These are phyloP conservation scores for Fopius arisanus DNA, from an alignment of 1,140 invertebrate species.

Conservation along the genomic window DNA sequence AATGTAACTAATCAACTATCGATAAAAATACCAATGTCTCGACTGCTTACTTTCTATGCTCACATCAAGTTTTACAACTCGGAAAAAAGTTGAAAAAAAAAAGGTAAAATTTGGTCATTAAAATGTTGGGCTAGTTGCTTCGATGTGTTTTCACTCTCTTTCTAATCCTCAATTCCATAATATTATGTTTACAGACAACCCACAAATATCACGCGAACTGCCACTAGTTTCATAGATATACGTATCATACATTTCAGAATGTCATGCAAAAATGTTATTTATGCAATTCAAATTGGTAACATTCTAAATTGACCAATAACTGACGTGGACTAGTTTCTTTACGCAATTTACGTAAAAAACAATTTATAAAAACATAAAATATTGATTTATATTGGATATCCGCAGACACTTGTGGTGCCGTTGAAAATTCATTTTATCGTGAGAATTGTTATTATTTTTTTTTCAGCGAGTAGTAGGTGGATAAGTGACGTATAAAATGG, in stretches of 20 bases:
- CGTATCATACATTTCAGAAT: not conserved
- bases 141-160: not conserved
- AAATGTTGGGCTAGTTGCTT: not conserved
- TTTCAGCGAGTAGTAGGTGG: no score
- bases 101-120: not conserved
- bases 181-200: not conserved
- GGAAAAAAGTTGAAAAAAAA: not conserved
- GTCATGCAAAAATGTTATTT: constrained; percentile 11
- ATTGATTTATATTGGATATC: not conserved
- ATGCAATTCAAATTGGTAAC: constrained; percentile 4
- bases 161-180: not conserved
- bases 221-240: not conserved
- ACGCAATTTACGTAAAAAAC: constrained; percentile 5
- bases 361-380: not conserved
- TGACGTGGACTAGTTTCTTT: not conserved
- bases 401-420: not conserved
- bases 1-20: constrained; percentile 1
- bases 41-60: not conserved
- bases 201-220: not conserved
- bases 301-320: constrained; percentile 3
- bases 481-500: no score
- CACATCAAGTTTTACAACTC: constrained; percentile 1
- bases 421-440: no score
- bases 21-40: not conserved
- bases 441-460: no score